These are phyloP conservation scores for Progne subis DNA, from an alignment of 2,113 vertebrate species.

Conservation along the genomic window DNA sequence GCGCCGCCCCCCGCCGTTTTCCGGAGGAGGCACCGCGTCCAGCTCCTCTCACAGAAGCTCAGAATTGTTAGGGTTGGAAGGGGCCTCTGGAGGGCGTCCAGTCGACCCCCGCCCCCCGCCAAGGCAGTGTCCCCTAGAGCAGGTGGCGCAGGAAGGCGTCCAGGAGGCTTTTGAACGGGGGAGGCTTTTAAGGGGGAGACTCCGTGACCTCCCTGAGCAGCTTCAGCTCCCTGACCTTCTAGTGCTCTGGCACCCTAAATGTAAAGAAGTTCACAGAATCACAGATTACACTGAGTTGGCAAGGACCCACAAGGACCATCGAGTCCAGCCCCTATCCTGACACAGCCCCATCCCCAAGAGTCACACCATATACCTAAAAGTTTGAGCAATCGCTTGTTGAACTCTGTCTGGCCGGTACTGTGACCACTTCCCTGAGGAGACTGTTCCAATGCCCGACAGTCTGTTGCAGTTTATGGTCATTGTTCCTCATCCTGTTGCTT, in stretches of 20 bases:
- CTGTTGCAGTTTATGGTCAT: not conserved
- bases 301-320: not conserved
- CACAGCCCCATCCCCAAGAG: not conserved
- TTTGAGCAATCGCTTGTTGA: accelerated
- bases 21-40: too few species aligned
- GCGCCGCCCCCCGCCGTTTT: too few species aligned
- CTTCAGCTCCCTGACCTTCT: not conserved
- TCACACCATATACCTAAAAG: not conserved
- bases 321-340: not conserved
- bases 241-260: not conserved
- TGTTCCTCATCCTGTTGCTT: not conserved
- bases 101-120: too few species aligned
- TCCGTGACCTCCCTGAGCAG: not conserved
- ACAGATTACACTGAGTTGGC: not conserved
- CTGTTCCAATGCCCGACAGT: not conserved
- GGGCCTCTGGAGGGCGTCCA: too few species aligned
- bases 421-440: too few species aligned
- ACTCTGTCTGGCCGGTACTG: not conserved
- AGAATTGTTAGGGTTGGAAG: too few species aligned
- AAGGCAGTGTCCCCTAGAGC: not conserved
- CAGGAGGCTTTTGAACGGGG: not conserved
- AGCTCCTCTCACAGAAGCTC: too few species aligned
- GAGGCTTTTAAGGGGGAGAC: too few species aligned
- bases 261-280: not conserved
- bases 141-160: not conserved